Percentiles rank a stretch among this genome's conserved stretches.
phyloP scores from a whole-genome alignment of 2,797 vertebrate species.

The Bovichtus variegatus region DNA sequence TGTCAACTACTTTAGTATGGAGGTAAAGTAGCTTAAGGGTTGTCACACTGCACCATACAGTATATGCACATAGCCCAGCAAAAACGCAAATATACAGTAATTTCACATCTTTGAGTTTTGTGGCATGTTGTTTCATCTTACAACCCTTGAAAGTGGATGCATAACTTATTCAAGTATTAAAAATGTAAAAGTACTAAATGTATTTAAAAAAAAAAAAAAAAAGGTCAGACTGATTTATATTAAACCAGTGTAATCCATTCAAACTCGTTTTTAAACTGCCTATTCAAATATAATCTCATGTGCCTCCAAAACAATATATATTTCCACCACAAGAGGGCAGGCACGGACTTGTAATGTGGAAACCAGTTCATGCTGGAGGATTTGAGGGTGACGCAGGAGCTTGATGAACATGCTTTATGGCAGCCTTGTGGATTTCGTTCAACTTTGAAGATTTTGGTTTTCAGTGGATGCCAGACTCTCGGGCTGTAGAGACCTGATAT shows the following conservation, averaged over 20 bases:
- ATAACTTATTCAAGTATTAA: background rate
- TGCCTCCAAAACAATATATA: background rate
- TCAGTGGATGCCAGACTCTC: constrained; percentile 66
- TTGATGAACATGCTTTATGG: constrained; percentile 50
- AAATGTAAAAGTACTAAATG: background rate
- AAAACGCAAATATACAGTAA: background rate
- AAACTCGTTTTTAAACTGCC: background rate
- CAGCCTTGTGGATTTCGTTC: constrained; percentile 62
- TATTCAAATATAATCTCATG: background rate
- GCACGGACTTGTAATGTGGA: background rate
- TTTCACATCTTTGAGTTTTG: background rate
- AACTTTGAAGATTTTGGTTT: constrained; percentile 73
- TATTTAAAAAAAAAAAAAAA: background rate
- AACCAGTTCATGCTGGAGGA: background rate
- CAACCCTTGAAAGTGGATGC: too few species aligned
- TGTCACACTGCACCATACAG: too few species aligned
- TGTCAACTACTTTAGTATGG: too few species aligned
- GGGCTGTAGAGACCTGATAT: constrained; percentile 56
- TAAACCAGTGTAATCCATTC: background rate
- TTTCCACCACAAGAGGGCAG: constrained; percentile 74
- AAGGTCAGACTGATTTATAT: background rate
- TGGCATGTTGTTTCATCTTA: background rate
- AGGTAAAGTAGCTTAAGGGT: too few species aligned
- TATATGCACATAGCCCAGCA: background rate
- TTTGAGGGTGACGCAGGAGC: constrained; percentile 26